Percentiles rank a stretch among this genome's conserved stretches.
These are phyloP conservation scores for Clarias laeviceps DNA, from an alignment of 2,797 vertebrate genomes.

Conservation along the genomic window DNA sequence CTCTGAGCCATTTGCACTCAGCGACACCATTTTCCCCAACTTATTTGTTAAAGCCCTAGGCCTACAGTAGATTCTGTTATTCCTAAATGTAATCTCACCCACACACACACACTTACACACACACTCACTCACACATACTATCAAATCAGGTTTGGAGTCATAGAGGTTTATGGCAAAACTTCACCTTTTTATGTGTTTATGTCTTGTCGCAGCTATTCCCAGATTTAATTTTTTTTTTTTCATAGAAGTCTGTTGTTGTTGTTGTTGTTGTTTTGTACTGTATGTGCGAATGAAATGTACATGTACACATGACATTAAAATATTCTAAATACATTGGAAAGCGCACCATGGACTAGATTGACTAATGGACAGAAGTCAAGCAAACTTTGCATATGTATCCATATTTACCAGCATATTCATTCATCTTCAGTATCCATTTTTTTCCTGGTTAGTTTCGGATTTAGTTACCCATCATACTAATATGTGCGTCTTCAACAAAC, in stretches of 20 bases:
- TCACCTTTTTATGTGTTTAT: background rate
- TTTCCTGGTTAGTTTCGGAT: background rate
- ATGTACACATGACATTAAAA: background rate
- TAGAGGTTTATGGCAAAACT: background rate
- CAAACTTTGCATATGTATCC: background rate
- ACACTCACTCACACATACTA: background rate
- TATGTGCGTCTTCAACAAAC: background rate
- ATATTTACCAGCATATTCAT: background rate
- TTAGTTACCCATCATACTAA: background rate
- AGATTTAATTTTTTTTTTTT: background rate
- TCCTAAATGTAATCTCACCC: background rate
- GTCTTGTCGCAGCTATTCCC: background rate
- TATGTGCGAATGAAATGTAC: background rate
- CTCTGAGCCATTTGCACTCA: background rate
- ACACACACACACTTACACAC: slow-evolving; percentile 2
- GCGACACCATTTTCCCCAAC: background rate
- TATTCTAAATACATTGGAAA: background rate
- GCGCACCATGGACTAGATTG: background rate
- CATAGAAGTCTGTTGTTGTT: background rate
- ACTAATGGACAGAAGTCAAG: background rate
- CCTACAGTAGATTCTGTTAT: background rate
- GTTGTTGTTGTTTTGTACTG: background rate
- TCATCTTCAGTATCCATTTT: background rate
- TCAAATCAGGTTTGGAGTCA: background rate
- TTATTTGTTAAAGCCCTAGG: background rate